phyloP scores from a whole-genome alignment of 2,113 vertebrate species.

The Pteropus alecto region DNA sequence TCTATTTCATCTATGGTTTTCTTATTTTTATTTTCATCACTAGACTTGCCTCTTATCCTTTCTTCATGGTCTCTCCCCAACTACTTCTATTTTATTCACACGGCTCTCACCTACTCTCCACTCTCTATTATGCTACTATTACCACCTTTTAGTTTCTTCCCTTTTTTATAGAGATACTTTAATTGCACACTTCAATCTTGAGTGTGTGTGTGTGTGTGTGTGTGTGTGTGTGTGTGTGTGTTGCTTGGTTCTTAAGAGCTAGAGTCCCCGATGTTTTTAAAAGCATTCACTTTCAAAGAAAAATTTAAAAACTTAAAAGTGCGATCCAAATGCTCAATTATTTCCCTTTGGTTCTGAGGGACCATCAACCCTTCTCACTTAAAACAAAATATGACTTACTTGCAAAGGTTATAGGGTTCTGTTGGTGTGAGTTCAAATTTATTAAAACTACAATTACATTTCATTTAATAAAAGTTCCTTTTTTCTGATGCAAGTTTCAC shows the following conservation, averaged over 20 bases:
- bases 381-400: conserved; percentile 1
- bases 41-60: background rate
- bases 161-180: background rate
- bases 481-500: background rate
- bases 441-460: background rate
- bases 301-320: conserved; percentile 1
- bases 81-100: background rate
- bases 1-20: background rate
- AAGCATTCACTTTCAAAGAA: background rate
- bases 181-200: background rate
- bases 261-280: background rate
- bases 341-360: background rate
- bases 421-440: background rate
- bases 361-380: background rate
- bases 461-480: background rate
- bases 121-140: background rate
- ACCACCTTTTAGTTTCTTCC: background rate
- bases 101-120: background rate
- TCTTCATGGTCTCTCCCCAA: background rate
- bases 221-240: background rate
- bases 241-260: background rate
- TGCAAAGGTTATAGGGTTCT: background rate
- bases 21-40: background rate
- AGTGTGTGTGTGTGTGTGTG: background rate
- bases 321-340: background rate